These are phyloP conservation scores for Catharus ustulatus DNA, from an alignment of 2,797 vertebrate genomes.

Conservation along the genomic window DNA sequence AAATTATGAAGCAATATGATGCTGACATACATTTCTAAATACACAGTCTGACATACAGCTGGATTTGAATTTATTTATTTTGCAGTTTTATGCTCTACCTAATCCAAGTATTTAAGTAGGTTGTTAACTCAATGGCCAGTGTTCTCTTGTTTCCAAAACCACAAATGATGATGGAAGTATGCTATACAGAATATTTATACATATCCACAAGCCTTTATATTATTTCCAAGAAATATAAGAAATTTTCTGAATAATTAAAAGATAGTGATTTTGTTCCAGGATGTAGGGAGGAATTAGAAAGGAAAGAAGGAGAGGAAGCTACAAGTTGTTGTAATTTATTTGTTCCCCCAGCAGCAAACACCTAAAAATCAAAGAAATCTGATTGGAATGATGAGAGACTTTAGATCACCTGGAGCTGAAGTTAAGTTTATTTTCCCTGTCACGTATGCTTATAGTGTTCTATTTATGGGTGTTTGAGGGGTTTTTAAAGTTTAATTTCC, in stretches of 20 bases:
- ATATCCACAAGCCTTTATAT: not conserved
- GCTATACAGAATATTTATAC: not conserved
- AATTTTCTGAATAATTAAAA: not conserved
- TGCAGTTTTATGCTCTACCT: not conserved
- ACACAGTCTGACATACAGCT: not conserved
- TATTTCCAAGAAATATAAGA: not conserved
- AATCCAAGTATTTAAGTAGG: not conserved
- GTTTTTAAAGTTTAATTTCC: not conserved
- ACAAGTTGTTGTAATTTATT: not conserved
- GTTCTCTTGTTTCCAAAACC: not conserved
- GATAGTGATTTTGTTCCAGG: not conserved
- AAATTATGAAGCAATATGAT: not conserved
- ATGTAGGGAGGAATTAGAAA: not conserved
- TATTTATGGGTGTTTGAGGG: not conserved
- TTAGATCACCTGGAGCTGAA: not conserved
- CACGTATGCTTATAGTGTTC: not conserved
- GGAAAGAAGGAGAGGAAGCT: not conserved
- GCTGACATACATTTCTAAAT: not conserved
- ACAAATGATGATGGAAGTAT: not conserved
- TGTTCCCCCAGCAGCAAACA: not conserved
- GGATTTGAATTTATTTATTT: not conserved
- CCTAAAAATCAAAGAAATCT: not conserved
- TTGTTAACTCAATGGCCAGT: not conserved
- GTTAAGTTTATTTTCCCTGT: conserved; percentile 3
- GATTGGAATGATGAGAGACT: not conserved